Evolutionary conservation across 1,140 invertebrate genomes (phyloP).

Genomic region (Uloborus diversus): DNA sequence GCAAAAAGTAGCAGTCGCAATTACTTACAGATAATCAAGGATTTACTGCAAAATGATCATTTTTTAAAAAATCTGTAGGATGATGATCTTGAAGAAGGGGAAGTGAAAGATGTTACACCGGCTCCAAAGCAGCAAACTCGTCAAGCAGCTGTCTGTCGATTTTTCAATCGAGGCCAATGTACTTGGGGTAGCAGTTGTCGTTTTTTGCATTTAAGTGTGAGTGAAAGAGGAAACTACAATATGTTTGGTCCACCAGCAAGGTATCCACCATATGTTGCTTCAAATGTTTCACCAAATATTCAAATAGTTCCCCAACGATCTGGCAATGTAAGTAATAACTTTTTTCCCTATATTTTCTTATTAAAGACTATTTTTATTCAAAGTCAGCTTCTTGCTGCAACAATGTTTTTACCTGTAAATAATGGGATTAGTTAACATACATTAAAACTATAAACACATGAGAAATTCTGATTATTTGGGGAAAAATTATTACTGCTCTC

Average conservation of each 20-base stretch:
- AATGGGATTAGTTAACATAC: too few species aligned
- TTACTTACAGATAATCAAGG: background rate
- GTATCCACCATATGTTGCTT: background rate
- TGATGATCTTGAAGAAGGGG: conserved; percentile 83
- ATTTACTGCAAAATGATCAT: background rate
- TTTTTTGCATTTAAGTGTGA: conserved; percentile 94
- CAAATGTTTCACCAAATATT: background rate
- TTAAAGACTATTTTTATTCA: too few species aligned
- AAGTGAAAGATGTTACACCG: conserved; percentile 87
- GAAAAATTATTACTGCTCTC: too few species aligned
- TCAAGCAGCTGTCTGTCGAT: conserved; percentile 86
- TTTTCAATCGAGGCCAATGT: conserved; percentile 91
- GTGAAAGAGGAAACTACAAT: conserved; percentile 85
- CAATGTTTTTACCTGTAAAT: too few species aligned
- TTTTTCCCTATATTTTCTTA: too few species aligned
- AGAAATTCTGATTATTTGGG: too few species aligned
- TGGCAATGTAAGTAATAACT: background rate
- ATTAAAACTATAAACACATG: too few species aligned
- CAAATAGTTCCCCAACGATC: background rate
- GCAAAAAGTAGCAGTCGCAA: too few species aligned
- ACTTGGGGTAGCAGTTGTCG: conserved; percentile 95
- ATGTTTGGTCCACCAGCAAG: conserved; percentile 33
- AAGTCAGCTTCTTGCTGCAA: too few species aligned
- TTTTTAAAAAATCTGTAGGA: conserved; percentile 60
- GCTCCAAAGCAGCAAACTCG: conserved; percentile 82